A percentile compares a stretch with the other conserved stretches of the same genome.
Evolutionary conservation across 2,113 vertebrate species (phyloP).

Genomic region (Rhinoptilus africanus): DNA sequence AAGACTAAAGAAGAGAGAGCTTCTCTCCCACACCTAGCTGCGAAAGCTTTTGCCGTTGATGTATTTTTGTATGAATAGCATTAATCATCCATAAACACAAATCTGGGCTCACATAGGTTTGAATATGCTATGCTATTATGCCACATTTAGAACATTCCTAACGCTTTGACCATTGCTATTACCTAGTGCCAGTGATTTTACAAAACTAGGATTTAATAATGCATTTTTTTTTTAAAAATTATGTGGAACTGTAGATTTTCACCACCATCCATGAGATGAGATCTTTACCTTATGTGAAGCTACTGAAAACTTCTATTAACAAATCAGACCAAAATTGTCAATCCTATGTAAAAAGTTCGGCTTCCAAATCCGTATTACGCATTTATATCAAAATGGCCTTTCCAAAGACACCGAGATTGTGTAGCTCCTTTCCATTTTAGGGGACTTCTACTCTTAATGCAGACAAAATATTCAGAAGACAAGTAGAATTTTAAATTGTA

Average conservation of each 20-base stretch:
- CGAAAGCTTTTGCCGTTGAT: not conserved
- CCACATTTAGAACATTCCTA: not conserved
- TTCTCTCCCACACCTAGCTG: not conserved
- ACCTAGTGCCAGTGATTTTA: not conserved
- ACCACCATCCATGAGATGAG: not conserved
- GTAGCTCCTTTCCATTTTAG: not conserved
- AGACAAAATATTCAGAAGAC: not conserved
- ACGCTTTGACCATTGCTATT: not conserved
- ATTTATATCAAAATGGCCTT: not conserved
- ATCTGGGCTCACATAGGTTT: not conserved
- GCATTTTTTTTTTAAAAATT: not conserved
- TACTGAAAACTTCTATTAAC: not conserved
- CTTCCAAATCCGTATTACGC: not conserved
- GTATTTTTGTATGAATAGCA: not conserved
- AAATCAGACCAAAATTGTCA: not conserved
- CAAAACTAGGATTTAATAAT: not conserved
- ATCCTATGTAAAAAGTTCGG: not conserved
- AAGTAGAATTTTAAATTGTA: not conserved
- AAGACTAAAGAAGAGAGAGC: not conserved
- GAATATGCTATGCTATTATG: not conserved
- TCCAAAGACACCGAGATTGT: not conserved
- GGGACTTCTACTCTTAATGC: not conserved
- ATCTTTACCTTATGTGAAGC: not conserved
- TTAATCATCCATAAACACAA: not conserved
- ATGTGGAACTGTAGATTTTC: not conserved